Conservation (phyloP, 1,140 invertebrate genomes). For the Sminthurinus signatus region DNA sequence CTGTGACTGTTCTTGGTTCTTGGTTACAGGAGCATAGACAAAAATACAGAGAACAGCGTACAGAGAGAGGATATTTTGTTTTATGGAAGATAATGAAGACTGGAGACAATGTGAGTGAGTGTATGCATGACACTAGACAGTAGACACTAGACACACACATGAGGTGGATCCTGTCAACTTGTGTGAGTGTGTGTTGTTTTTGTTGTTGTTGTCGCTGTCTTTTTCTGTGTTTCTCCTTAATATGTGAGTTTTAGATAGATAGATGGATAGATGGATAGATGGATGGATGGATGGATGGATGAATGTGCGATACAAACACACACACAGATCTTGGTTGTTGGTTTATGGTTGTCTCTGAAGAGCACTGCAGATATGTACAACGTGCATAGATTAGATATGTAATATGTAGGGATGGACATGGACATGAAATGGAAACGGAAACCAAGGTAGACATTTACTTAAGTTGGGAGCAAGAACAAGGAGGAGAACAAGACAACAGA, state of each 20-base stretch:
- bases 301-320: too few species aligned
- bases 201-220: not conserved
- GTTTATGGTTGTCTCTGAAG: conserved; percentile 4
- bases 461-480: not conserved
- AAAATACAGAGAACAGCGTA: too few species aligned
- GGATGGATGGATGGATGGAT: too few species aligned
- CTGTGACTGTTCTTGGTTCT: too few species aligned
- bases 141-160: not conserved
- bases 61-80: too few species aligned
- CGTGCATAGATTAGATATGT: too few species aligned
- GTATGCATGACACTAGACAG: too few species aligned
- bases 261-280: too few species aligned
- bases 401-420: not conserved
- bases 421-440: not conserved
- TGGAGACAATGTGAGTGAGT: not conserved
- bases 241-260: too few species aligned
- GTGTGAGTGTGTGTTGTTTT: conserved; percentile 3
- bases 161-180: not conserved
- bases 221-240: too few species aligned
- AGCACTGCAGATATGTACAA: not conserved
- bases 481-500: not conserved
- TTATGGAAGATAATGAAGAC: too few species aligned
- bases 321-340: not conserved
- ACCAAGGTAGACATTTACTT: conserved; percentile 9
- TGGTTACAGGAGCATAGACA: conserved; percentile 5